Evolutionary conservation across 1,140 invertebrate species (phyloP).

Genomic region (Drosophila murphyi): DNA sequence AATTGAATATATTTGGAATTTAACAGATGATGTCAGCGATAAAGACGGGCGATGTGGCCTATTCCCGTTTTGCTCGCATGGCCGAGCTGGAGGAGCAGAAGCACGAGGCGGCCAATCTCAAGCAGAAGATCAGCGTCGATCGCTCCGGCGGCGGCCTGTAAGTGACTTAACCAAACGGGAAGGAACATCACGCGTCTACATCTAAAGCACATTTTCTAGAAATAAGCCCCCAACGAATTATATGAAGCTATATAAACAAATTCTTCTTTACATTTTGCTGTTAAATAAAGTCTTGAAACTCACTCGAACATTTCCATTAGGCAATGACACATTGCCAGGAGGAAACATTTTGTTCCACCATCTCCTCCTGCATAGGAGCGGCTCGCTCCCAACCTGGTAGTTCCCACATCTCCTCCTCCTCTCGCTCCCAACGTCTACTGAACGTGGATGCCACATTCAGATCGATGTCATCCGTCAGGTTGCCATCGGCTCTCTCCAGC

Average conservation of each 20-base stretch:
- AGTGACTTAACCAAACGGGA: constrained; percentile 73
- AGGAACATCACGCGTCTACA: constrained; percentile 23
- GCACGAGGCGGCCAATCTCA: constrained; percentile 89
- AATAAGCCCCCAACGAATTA: constrained; percentile 63
- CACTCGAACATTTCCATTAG: constrained; percentile 7
- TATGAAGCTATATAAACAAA: constrained; percentile 24
- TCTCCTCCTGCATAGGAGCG: not conserved
- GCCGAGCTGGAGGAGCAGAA: constrained; percentile 95
- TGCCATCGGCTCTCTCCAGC: constrained; percentile 29
- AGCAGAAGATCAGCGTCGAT: constrained; percentile 94
- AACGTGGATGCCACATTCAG: constrained; percentile 24
- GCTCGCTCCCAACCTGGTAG: not conserved
- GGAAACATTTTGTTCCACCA: not conserved
- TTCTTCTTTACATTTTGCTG: constrained; percentile 69
- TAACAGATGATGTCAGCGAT: constrained; percentile 98
- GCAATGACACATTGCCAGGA: not conserved
- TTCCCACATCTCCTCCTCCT: no score
- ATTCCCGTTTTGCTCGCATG: constrained; percentile 96
- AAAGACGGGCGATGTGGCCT: constrained; percentile 95
- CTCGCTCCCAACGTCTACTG: constrained; percentile 23
- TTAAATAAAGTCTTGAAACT: constrained; percentile 74
- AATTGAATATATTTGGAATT: constrained; percentile 6
- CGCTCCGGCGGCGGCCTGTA: constrained; percentile 97
- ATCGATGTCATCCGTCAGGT: constrained; percentile 34
- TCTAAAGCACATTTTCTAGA: constrained; percentile 50